These are phyloP conservation scores for Oreochromis tanganicae DNA, from an alignment of 2,113 vertebrate genomes.

Conservation along the genomic window DNA sequence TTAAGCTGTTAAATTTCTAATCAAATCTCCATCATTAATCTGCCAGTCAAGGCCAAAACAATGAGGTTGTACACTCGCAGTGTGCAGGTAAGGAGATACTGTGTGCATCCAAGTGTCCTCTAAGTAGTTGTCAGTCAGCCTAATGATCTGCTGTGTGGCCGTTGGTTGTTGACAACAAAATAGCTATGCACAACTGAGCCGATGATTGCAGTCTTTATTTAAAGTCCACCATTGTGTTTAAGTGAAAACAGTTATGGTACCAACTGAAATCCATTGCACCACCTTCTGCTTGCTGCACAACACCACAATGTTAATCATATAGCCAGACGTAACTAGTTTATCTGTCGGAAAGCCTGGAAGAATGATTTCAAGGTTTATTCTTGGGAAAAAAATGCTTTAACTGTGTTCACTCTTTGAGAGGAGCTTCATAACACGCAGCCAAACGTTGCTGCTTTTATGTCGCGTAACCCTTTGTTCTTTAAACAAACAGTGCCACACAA, in stretches of 20 bases:
- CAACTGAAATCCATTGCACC: background rate
- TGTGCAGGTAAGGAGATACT: background rate
- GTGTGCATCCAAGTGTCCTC: background rate
- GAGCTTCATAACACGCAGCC: background rate
- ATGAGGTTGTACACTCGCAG: background rate
- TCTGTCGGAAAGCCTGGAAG: background rate
- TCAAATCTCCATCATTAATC: background rate
- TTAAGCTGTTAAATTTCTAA: background rate
- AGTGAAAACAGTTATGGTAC: background rate
- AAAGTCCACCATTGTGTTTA: background rate
- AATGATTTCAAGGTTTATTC: background rate
- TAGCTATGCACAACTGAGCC: background rate
- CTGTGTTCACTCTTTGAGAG: background rate
- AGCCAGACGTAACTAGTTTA: background rate
- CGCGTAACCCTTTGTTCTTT: background rate
- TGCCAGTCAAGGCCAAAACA: background rate
- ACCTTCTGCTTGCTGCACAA: background rate
- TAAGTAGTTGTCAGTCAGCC: background rate
- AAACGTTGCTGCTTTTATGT: background rate
- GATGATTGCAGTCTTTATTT: background rate
- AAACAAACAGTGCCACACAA: background rate
- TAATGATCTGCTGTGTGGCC: background rate
- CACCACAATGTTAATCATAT: background rate
- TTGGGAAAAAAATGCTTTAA: background rate
- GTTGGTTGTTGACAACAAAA: constrained; percentile 1